Base-by-base conservation (phyloP, 2,113 vertebrate species). In the Macheiramphus alcinus region DNA sequence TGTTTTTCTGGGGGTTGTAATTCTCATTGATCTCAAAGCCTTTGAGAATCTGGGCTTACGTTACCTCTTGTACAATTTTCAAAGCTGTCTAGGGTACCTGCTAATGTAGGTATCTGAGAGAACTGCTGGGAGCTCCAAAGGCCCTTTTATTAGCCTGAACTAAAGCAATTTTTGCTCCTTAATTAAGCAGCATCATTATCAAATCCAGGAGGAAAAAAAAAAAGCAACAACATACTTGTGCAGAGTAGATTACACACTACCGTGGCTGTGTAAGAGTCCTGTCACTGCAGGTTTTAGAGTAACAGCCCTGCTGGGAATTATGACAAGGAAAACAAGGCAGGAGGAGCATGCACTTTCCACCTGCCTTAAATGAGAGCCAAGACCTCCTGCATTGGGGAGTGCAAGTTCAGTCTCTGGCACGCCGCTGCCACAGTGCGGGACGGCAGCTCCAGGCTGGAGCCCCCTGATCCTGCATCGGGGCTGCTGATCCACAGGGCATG, bases 401-500 rank as follows among this genome's bases (percentile, higher is more conserved):
- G 32, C 8, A 25, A 42, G 53, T 16, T 61, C 59, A 32, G 19
- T 16, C 88, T 21, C 56, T 70, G 67, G 56, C 70, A 11, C 0
- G 0, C 50, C 8, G 43, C 36, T 80, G 40, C 40, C 53, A 10
- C 29, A 6, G 50, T 40, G 53, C 36, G 38, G 40, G 19, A 66
- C 3, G 13, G 34, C 34, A 80, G 70, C 12, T 38, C 59, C n/a
- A 31, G 71, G 34, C 27, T 74, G 47, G 43, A 86, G 32, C 13
- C 56, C 25, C 42, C 65, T 38, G 50, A 42, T 13, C 52, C 56
- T 38, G 55, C 59, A 4, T 6, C 0, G 0, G 6, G 25, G 72
- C 20, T 84, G 61, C 74, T 58, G 61, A 42, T 40, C 56, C 9
- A 1, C 16, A 10, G 73, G 20, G 34, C 80, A n/a, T 0, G 0